Base-by-base conservation (phyloP, 2,888 invertebrate species). In the Geotrupes spiniger region DNA sequence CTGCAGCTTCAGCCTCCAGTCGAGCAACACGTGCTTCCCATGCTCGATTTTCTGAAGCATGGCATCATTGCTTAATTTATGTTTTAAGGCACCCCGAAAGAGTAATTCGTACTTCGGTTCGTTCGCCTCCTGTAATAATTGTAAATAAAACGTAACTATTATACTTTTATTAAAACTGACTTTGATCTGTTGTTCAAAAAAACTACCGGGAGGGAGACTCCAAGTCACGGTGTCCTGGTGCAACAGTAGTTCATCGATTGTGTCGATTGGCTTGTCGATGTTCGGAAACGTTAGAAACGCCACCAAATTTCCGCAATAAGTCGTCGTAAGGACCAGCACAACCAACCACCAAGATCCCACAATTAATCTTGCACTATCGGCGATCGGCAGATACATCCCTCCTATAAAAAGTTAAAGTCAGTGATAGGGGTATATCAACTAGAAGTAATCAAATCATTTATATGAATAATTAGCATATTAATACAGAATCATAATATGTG, bases 271-370 rank as follows among this genome's bases (percentile, higher is more conserved):
- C 25, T 78, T 75, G 68, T 88, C 86, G 63, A 86, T 84, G 69
- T 89, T 87, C 0, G 94, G 94, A 66, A 94, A 93, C 0, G 94
- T 94, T 31, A 94, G 78, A 70, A 93, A 93, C 0, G 94, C 93
- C 0, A 94, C 93, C 58, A 95, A 77, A 73, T 92, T 93, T 1
- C 94, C 94, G 44, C 92, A 92, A 69, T 94, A 95, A 0, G 92
- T 92, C 11, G 93, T 93, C 0, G 93, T 89, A 12, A 93, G 79
- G 0, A 94, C 88, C 52, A 93, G 77, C 0, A 93, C 92, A 1
- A 91, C 89, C 38, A 94, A 71, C 94, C 94, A 94, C 94, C 94
- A 95, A 1, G 89, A 84, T 0, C 91, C 92, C 0, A 94, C 83
- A 2, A 94, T 79, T 4, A 93, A 71, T 4, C 94, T 82, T 2